Base-by-base conservation (phyloP, 2,888 invertebrate genomes). In the Rutpela maculata region DNA sequence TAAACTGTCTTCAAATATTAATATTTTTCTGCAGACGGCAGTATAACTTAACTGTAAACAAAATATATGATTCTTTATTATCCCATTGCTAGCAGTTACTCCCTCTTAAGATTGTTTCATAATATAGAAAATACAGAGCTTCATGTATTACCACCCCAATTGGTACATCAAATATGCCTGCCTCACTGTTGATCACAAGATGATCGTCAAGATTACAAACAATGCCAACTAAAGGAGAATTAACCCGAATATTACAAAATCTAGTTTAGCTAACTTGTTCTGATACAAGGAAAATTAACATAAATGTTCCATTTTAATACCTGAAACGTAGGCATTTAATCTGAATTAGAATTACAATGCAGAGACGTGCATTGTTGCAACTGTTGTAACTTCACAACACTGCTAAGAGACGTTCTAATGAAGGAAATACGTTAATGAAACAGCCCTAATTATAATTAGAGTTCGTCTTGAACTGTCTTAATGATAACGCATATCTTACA, bases 241-340 rank as follows among this genome's bases (percentile, higher is more conserved):
- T 63, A 15, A 35, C 35, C 7, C 10, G 17, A 56, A 68, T 7
- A 31, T 55, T 55, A 56, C 50, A n/a, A n/a, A 56, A 68, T 68
- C 56, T 26, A 55, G 55, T 22, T 55, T 26, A 55, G 26, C 67
- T 55, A 69, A 69, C 57, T 69, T 55, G 11, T 59, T 35, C 56
- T 18, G 11, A 35, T 56, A 55, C 15, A 9, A 19, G 17, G 57
- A 69, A 65, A 77, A 77, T 77, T 77, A 62, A 70, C 77, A 77
- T 77, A 77, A 77, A 77, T 63, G 70, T 67, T 71, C 74, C 69
- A 77, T 77, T 70, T 68, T 63, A 75, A 75, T 77, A 77, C 74
- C 74, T 74, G 67, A 68, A 77, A 77, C 69, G 74, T 68, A 71
- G 77, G 72, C 67, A 71, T 74, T 77, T 77, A 77, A 74, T 77